A percentile compares a stretch with the other conserved stretches of the same genome.
Evolutionary conservation across 2,113 vertebrate genomes (phyloP).

Genomic region (Promerops cafer): DNA sequence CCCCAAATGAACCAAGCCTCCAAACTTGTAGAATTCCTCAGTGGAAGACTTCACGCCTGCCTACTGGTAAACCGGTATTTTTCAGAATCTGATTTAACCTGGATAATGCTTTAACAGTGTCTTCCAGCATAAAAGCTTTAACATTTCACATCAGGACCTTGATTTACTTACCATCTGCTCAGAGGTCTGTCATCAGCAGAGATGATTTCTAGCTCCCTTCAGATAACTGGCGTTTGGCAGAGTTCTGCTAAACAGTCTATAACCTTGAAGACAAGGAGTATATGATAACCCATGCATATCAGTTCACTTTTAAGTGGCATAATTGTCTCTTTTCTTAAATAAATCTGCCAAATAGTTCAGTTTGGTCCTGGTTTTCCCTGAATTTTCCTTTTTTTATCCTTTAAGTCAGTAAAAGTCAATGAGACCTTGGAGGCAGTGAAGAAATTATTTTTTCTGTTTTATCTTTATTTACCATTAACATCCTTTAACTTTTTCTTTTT

Average conservation of each 20-base stretch:
- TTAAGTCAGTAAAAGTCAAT: not conserved
- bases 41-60: slow-evolving; percentile 40
- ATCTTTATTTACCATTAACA: not conserved
- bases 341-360: not conserved
- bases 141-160: slow-evolving; percentile 70
- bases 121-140: slow-evolving; percentile 61
- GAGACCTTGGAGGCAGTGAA: not conserved
- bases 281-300: slow-evolving; percentile 46
- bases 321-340: slow-evolving; percentile 41
- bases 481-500: not conserved
- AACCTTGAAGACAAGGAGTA: slow-evolving; percentile 72
- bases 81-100: slow-evolving; percentile 44
- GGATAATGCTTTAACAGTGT: slow-evolving; percentile 60
- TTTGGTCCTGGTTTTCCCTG: not conserved
- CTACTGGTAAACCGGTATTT: slow-evolving; percentile 16
- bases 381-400: not conserved
- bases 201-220: slow-evolving; percentile 72
- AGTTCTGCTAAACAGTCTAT: slow-evolving; percentile 62
- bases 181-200: slow-evolving; percentile 69
- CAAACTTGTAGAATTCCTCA: not conserved
- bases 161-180: slow-evolving; percentile 78
- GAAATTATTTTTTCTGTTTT: not conserved
- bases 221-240: slow-evolving; percentile 68
- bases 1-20: not conserved
- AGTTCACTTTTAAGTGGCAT: slow-evolving; percentile 59